Evolutionary conservation across 1,140 invertebrate species (phyloP).

Genomic region (Magallana ariakensis): DNA sequence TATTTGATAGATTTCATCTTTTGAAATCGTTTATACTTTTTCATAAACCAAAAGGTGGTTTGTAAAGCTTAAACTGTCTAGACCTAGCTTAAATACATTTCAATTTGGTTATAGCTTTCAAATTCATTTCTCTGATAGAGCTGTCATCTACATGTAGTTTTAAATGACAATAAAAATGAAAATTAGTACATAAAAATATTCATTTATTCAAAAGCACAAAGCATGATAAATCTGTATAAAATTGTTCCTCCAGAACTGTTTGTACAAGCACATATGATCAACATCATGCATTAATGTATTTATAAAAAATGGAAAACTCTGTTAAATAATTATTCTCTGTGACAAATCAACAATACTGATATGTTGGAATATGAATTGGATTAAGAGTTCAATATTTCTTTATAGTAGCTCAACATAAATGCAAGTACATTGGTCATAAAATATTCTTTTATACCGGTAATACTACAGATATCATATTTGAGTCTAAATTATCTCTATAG

Average conservation of each 20-base stretch:
- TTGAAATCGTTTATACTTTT: too few relatives aligned
- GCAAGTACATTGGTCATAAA: too few relatives aligned
- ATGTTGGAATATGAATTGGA: conserved; percentile 15
- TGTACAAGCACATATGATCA: neutral
- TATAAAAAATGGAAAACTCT: conserved; percentile 6
- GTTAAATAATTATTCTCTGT: neutral
- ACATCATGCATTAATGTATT: neutral
- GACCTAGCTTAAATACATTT: too few relatives aligned
- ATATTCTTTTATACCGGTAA: too few relatives aligned
- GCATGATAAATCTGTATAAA: conserved; percentile 22
- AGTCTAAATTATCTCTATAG: too few relatives aligned
- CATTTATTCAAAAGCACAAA: conserved; percentile 29
- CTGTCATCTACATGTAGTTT: too few relatives aligned
- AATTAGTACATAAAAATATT: conserved; percentile 17
- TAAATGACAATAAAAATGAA: neutral
- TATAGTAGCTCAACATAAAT: neutral
- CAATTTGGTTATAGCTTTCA: too few relatives aligned
- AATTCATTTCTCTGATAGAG: too few relatives aligned
- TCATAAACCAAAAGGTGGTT: too few relatives aligned
- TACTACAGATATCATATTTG: too few relatives aligned
- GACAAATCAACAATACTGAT: conserved; percentile 37
- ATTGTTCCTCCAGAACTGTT: neutral
- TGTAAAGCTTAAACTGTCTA: too few relatives aligned
- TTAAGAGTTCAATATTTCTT: neutral
- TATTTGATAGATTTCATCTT: too few relatives aligned